A percentile compares a stretch with the other conserved stretches of the same genome.
These are phyloP conservation scores for Atta colombica DNA, from an alignment of 1,140 invertebrate species.

Conservation along the genomic window DNA sequence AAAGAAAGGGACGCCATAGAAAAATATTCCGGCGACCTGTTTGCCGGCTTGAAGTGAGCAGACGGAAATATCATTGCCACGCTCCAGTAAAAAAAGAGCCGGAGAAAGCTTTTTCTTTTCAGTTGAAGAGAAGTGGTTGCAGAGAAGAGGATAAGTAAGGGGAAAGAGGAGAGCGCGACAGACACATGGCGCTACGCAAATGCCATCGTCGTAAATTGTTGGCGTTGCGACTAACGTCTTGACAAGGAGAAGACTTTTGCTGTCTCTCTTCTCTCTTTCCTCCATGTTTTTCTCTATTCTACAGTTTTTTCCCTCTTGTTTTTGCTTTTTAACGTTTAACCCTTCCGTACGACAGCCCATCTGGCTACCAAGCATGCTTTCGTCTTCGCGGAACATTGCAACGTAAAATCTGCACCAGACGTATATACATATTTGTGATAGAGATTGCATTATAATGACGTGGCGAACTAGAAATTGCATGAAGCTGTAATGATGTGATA, in stretches of 20 bases:
- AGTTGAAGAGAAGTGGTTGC: constrained; percentile 24
- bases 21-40: constrained; percentile 73
- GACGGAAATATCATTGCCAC: constrained; percentile 77
- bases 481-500: background rate
- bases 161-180: constrained; percentile 70
- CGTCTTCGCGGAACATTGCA: background rate
- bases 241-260: constrained; percentile 47
- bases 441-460: constrained; percentile 3
- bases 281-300: constrained; percentile 19
- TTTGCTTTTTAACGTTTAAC: constrained; percentile 52
- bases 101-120: constrained; percentile 46
- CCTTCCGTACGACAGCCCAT: constrained; percentile 62
- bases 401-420: constrained; percentile 3
- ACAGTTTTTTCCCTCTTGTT: background rate
- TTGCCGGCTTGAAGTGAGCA: constrained; percentile 56
- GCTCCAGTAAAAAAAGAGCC: constrained; percentile 63
- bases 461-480: background rate
- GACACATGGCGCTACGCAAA: constrained; percentile 83
- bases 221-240: constrained; percentile 72
- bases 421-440: background rate
- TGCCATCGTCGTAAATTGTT: constrained; percentile 75
- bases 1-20: constrained; percentile 53
- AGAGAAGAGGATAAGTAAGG: constrained; percentile 20
- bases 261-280: constrained; percentile 9
- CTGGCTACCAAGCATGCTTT: constrained; percentile 56